Percentiles rank a stretch among this genome's conserved stretches.
Conservation (phyloP, 2,888 invertebrate genomes). For the Acholoe squamosa region DNA sequence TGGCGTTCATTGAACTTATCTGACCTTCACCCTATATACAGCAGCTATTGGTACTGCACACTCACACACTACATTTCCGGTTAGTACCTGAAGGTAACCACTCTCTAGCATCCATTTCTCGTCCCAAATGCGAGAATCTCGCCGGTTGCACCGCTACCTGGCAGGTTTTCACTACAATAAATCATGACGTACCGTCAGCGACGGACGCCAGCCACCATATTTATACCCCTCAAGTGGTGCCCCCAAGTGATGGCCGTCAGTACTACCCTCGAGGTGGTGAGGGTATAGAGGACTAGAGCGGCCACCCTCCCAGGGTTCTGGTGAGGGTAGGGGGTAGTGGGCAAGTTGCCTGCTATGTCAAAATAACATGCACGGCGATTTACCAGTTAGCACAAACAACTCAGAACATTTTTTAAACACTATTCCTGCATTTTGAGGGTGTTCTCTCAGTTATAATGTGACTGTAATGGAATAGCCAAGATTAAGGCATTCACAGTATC, state of each 20-base stretch:
- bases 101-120: neutral
- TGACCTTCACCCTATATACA: too few relatives aligned
- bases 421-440: too few relatives aligned
- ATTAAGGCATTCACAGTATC: too few relatives aligned
- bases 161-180: neutral
- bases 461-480: too few relatives aligned
- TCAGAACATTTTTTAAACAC: too few relatives aligned
- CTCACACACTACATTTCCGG: neutral
- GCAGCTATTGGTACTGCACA: neutral
- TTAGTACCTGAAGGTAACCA: neutral
- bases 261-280: neutral
- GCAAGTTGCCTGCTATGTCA: neutral
- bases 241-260: neutral
- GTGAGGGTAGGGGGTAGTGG: neutral
- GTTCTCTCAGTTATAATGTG: too few relatives aligned
- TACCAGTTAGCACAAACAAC: too few relatives aligned
- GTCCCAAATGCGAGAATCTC: neutral
- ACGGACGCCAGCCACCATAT: neutral
- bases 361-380: too few relatives aligned
- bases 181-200: neutral
- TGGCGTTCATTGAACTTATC: too few relatives aligned
- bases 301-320: neutral
- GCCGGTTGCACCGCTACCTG: neutral
- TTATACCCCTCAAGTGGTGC: neutral
- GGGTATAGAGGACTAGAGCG: neutral